phyloP scores from a whole-genome alignment of 1,140 invertebrate species.

The Akabosia matsudoensis region DNA sequence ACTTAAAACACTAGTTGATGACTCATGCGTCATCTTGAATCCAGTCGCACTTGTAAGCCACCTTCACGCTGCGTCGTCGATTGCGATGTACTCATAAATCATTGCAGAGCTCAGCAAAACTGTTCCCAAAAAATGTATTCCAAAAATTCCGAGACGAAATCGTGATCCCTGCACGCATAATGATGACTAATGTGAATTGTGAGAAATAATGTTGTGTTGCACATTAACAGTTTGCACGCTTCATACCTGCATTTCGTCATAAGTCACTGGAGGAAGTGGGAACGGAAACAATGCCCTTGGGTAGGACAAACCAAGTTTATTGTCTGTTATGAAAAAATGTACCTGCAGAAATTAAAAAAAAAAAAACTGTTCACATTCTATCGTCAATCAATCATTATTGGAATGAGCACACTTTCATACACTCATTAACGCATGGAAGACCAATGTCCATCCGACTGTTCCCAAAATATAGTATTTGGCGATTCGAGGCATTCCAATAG shows the following conservation, averaged over 20 bases:
- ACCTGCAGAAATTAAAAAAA: background rate
- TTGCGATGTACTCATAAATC: no score
- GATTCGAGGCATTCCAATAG: background rate
- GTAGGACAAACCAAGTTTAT: background rate
- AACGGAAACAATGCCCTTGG: background rate
- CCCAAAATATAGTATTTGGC: background rate
- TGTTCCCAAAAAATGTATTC: background rate
- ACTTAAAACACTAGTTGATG: no score
- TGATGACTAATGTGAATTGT: no score
- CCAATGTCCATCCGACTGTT: background rate
- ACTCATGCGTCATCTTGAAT: no score
- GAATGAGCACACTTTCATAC: background rate
- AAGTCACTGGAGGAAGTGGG: background rate
- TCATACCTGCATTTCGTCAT: background rate
- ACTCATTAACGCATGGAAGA: background rate
- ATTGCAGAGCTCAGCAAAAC: background rate
- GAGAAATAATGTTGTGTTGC: no score
- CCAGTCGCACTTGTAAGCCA: no score
- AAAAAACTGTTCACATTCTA: no score
- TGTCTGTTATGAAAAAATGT: background rate
- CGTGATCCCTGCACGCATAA: background rate
- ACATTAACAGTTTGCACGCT: background rate
- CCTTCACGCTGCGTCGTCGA: no score
- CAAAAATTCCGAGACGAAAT: background rate
- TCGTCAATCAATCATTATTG: background rate